phyloP scores from a whole-genome alignment of 2,888 invertebrate species.

The Ellobium chinense region DNA sequence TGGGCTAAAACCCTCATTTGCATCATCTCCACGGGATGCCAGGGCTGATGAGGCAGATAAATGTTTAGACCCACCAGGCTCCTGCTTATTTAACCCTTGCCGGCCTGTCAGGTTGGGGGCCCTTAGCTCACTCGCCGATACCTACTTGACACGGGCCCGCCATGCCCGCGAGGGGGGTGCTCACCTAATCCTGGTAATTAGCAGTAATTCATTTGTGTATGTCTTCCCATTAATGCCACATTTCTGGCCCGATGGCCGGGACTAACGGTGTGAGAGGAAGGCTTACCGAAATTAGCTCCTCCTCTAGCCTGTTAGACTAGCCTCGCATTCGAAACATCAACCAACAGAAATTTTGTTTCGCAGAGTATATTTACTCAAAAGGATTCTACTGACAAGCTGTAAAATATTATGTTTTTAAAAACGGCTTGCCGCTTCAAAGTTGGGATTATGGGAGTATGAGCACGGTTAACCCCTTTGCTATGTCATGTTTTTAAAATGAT shows the following conservation, averaged over 20 bases:
- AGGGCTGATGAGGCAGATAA: slow-evolving; percentile 13
- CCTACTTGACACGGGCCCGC: neutral
- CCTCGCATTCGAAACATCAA: too few relatives aligned
- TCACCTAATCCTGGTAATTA: neutral
- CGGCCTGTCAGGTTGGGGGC: neutral
- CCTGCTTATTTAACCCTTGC: slow-evolving; percentile 9
- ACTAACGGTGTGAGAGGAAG: too few relatives aligned
- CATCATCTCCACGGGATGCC: slow-evolving; percentile 28
- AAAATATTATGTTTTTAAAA: too few relatives aligned
- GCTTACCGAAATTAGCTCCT: too few relatives aligned
- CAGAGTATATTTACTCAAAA: too few relatives aligned
- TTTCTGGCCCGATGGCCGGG: neutral
- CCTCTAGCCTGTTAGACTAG: too few relatives aligned
- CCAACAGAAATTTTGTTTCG: too few relatives aligned
- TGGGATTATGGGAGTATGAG: too few relatives aligned
- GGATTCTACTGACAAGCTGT: too few relatives aligned
- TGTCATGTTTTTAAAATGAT: too few relatives aligned
- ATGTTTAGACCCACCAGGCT: slow-evolving; percentile 25
- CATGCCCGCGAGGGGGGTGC: neutral
- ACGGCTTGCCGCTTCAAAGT: too few relatives aligned
- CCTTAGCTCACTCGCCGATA: neutral
- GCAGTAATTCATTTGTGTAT: neutral
- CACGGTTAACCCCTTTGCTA: too few relatives aligned
- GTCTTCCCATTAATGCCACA: slow-evolving; percentile 8
- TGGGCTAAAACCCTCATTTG: neutral